Evolutionary conservation across 53 echinoderm and acorn worm genomes (phyloP), one percentile per base, ranked within the genome.

Genomic region (Glandiceps talaboti): DNA sequence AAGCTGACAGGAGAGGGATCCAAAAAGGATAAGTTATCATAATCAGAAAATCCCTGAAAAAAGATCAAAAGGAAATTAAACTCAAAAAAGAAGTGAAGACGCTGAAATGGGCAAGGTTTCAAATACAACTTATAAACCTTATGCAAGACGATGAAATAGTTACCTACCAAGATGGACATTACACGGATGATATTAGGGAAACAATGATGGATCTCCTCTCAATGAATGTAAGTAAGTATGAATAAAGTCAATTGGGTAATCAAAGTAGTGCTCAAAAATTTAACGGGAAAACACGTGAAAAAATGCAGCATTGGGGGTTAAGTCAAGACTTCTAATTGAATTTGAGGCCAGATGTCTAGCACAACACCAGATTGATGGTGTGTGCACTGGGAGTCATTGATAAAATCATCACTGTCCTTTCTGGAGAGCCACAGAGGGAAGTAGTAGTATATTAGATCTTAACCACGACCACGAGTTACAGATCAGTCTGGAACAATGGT

Each of bases 201-300:
- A 89, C 89, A 0, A 31, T 85, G 1, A 85, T 89, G 89, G 82
- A 79, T 20, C 80, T 87, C 1, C 76, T 87, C 1, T 33, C 80
- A 1, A 12, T 78, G 31, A 87, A 84, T 75, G 77, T 84, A 6
- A 26, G 75, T 1, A 84, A 26, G 75, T 1, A 84, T 88, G 81
- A 28, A 14, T 25, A 84, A 77, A 28, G 81, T 84, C 0, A 76
- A 76, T 30, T 14, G 64, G 73, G 73, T 88, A 26, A 80, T 84
- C 0, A 32, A 73, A 73, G 33, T 73, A 27, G 72, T 75, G 14
- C 31, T 88, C 25, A 64, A 28, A 26, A 84, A 88, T 27, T 32
- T 88, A 25, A 31, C 77, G 28, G 30, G 29, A 12, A 30, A 33
- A 75, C 32, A 33, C 0, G 75, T 82, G 0, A 31, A 12, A 26